Conservation (phyloP, 2,797 vertebrate species). For the Lutjanus argentimaculatus region DNA sequence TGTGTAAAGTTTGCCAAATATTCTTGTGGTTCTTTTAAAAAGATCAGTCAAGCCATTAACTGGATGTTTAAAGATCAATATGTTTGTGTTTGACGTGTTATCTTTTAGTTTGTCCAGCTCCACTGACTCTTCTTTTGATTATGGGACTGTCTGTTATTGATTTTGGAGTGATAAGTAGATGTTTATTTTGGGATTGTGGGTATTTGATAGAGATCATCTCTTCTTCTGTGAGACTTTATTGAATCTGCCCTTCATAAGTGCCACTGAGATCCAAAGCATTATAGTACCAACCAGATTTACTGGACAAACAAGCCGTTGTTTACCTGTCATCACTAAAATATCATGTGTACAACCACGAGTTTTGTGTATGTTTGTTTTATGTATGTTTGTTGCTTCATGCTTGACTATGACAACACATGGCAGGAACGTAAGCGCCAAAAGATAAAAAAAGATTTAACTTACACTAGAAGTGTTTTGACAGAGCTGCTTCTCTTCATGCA, state of each 20-base stretch:
- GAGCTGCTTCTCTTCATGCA: neutral
- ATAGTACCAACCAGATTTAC: neutral
- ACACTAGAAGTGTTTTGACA: neutral
- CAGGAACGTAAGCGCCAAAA: neutral
- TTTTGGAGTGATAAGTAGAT: constrained; percentile 5
- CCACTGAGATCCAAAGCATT: neutral
- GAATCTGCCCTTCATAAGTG: neutral
- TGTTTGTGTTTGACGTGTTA: constrained; percentile 9
- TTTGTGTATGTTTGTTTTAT: neutral
- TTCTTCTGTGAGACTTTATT: neutral
- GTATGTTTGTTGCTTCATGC: constrained; percentile 13
- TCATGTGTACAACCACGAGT: constrained; percentile 4
- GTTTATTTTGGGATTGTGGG: constrained; percentile 5
- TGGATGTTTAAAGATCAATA: neutral
- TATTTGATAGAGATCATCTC: constrained; percentile 7
- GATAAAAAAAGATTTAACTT: neutral
- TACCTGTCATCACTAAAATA: constrained; percentile 1
- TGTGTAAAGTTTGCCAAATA: constrained; percentile 33
- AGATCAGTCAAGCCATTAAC: constrained; percentile 23
- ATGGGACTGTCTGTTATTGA: constrained; percentile 5
- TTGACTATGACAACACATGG: neutral
- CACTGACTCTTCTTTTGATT: neutral
- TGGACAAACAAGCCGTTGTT: neutral
- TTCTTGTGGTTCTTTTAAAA: constrained; percentile 9
- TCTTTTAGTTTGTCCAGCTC: constrained; percentile 3